Base-by-base conservation (phyloP, 1,140 invertebrate species). In the Lineus longissimus region DNA sequence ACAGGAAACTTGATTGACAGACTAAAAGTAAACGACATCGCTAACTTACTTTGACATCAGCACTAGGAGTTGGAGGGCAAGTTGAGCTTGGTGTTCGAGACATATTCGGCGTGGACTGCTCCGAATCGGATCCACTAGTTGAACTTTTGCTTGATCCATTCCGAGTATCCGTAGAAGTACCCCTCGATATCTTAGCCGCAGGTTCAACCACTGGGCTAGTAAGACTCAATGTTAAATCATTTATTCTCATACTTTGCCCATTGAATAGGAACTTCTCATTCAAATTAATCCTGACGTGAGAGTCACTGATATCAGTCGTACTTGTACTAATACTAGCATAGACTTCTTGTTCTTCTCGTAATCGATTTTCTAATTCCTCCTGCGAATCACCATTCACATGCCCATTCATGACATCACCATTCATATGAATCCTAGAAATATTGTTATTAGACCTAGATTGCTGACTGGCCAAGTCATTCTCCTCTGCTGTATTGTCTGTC, bases 221-320 rank as follows among this genome's bases (percentile, higher is more conserved):
- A n/a, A 45, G 15, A 19, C 19, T 51, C 47, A 51, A 51, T 51
- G 47, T 51, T 51, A 51, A 27, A 51, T 51, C 47, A n/a, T 51
- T 51, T 27, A 51, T 27, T 51, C 25, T 51, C 25, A 51, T 23
- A 27, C 47, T 51, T n/a, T 51, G 47, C n/a, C 47, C 47, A 27
- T 51, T 51, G 25, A 51, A 51, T 23, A 23, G 47, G 25, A 51
- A 51, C n/a, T 51, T 51, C n/a, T 51, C 47, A 57, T 57, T 33
- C 7, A 31, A n/a, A 33, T 56, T 58, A 27, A 59, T 56, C 31
- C 66, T 51, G n/a, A 79, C 73, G 58, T 66, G 66, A 1, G 80
- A 79, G 65, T 76, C 78, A 61, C 76, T 77, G 30, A 81, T 71
- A 62, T 80, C 78, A 61, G 71, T 80, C 0, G 78, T 81, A 64